A percentile compares a stretch with the other conserved stretches of the same genome.
phyloP scores from a whole-genome alignment of 2,888 invertebrate genomes.

The Cataglyphis livida region DNA sequence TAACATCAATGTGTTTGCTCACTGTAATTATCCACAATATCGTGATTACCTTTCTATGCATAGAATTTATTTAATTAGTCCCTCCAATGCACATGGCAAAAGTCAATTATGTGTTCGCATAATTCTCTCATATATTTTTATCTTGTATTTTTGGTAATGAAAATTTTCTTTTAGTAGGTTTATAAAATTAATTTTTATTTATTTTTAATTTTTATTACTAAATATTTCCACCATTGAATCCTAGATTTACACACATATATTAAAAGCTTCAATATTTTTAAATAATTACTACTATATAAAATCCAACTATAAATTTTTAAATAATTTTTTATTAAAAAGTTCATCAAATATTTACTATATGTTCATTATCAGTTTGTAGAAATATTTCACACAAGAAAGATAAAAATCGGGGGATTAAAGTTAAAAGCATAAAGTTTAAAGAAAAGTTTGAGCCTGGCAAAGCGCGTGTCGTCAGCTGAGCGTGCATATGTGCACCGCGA shows the following conservation, averaged over 20 bases:
- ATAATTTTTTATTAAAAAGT: background rate
- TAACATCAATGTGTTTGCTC: background rate
- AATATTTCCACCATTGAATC: background rate
- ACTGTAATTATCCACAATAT: background rate
- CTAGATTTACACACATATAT: too few relatives aligned
- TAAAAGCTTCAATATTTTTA: background rate
- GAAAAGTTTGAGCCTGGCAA: constrained; percentile 19
- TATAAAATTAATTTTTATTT: background rate
- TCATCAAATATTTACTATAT: background rate
- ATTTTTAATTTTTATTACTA: background rate
- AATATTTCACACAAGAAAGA: background rate
- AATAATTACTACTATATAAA: background rate
- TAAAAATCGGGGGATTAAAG: constrained; percentile 6
- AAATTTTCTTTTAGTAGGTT: background rate
- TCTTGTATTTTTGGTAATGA: background rate
- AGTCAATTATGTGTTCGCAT: background rate
- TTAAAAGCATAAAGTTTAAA: constrained; percentile 25
- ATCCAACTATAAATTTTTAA: background rate
- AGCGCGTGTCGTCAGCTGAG: background rate
- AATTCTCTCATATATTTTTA: background rate
- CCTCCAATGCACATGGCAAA: background rate
- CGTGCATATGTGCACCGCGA: constrained; percentile 21
- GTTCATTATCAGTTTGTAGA: background rate
- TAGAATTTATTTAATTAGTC: constrained; percentile 13
- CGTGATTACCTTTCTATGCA: background rate